Evolutionary conservation across 2,113 vertebrate species (phyloP), one percentile per base, ranked within the genome.

Genomic region (Phaethornis superciliosus): DNA sequence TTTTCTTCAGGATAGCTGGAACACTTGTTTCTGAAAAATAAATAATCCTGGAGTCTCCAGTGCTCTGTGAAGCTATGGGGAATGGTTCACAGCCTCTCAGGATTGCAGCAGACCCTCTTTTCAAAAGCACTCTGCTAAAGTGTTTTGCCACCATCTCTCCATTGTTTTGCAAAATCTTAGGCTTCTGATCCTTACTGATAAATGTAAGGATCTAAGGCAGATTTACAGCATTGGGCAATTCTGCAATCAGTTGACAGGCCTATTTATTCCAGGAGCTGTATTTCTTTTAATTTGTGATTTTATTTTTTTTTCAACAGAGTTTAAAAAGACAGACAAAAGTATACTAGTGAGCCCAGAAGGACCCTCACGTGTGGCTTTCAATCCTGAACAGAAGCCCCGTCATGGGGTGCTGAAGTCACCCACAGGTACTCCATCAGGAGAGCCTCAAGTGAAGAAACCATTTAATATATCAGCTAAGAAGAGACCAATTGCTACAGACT

Each of bases 321-420:
- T 99, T 87, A 98, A 93, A 96, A 99, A 99, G 96, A 98, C 97
- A 0, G 99, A 99, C 94, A 98, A 98, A 94, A 99, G 99, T 84
- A 97, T 99, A 75, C 94, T 99, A 67, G 97, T 99, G 76, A 99
- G 98, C 91, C 99, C 99, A 7, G 98, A 97, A 1, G 98, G 99
- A 30, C 97, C 97, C 0, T 98, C 98, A 20, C 98, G 98, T 16
- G 98, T 99, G 76, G 98, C 99, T 68, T 99, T 99, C 95, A 99
- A 99, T 97, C 99, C 99, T 7, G 80, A 98, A 52, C 99, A 99
- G 96, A 98, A 97, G 60, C 99, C 99, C 5, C 98, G 86, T 37
- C 99, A 97, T 3, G 98, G 99, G 2, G 99, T 99, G 63, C 95
- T 99, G 69, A 99, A 99, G 96, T 98, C 97, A 7, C 95, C 98